phyloP scores from a whole-genome alignment of 1,140 invertebrate species.

The Papilio helenus region DNA sequence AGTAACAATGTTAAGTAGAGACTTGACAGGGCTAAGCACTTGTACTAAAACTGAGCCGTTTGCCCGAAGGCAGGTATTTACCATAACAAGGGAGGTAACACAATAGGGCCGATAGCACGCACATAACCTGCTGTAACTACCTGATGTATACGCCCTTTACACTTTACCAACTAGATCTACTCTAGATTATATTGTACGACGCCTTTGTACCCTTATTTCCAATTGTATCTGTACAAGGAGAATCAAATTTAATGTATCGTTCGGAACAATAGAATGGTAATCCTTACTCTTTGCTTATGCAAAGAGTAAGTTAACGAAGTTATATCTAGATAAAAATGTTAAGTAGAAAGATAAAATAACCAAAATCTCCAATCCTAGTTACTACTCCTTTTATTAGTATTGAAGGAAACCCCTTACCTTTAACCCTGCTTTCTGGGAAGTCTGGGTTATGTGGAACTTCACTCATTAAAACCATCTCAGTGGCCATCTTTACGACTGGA shows the following conservation, averaged over 20 bases:
- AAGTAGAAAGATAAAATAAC: not conserved
- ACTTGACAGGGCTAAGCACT: conserved; percentile 35
- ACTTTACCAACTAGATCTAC: conserved; percentile 45
- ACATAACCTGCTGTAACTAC: conserved; percentile 61
- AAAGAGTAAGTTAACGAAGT: too few relatives aligned
- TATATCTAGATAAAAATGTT: not conserved
- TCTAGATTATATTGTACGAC: conserved; percentile 24
- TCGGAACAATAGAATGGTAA: not conserved
- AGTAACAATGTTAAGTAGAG: conserved; percentile 20
- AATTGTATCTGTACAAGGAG: conserved; percentile 2
- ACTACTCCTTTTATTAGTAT: too few relatives aligned
- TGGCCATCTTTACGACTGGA: too few relatives aligned
- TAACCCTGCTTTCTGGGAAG: too few relatives aligned
- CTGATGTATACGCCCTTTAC: conserved; percentile 46
- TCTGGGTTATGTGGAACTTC: too few relatives aligned
- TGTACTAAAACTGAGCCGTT: conserved; percentile 41
- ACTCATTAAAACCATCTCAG: too few relatives aligned
- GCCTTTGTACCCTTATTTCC: conserved; percentile 3
- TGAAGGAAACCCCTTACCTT: too few relatives aligned
- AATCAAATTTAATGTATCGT: not conserved
- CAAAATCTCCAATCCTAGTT: too few relatives aligned
- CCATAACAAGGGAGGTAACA: conserved; percentile 65
- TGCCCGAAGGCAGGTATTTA: conserved; percentile 60
- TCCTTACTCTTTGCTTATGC: not conserved
- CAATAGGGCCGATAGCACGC: conserved; percentile 53